These are phyloP conservation scores for Macrosoma leucophasiata DNA, from an alignment of 2,888 invertebrate genomes.

Conservation along the genomic window DNA sequence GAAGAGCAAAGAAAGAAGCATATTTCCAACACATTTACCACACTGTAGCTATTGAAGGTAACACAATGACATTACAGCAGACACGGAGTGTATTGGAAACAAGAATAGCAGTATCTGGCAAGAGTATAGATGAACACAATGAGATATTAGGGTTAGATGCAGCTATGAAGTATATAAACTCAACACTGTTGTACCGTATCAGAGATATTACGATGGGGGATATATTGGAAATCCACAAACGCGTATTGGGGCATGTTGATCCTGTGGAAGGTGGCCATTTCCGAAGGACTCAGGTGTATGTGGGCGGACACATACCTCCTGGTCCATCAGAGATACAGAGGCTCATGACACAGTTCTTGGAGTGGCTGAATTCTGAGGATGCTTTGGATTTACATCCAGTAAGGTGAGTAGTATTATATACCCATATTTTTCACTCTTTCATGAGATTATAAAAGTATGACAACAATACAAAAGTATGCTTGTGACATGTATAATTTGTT, in stretches of 20 bases:
- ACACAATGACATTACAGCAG: constrained; percentile 95
- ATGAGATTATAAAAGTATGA: no score
- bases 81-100: constrained; percentile 95
- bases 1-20: constrained; percentile 94
- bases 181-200: constrained; percentile 85
- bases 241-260: constrained; percentile 96
- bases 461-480: no score
- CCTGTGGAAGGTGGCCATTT: constrained; percentile 93
- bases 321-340: constrained; percentile 86
- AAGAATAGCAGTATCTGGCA: constrained; percentile 82
- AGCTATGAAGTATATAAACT: constrained; percentile 94
- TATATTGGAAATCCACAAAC: constrained; percentile 92
- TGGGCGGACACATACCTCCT: constrained; percentile 96
- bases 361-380: constrained; percentile 94
- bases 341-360: constrained; percentile 91
- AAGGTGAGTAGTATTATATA: constrained; percentile 62
- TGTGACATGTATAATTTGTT: no score
- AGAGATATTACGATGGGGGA: constrained; percentile 88
- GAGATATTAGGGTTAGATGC: constrained; percentile 96
- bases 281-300: constrained; percentile 92
- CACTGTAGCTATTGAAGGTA: constrained; percentile 97
- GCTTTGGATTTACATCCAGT: constrained; percentile 92
- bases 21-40: constrained; percentile 98
- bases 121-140: constrained; percentile 97
- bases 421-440: no score